phyloP scores from a whole-genome alignment of 1,140 invertebrate genomes.

The Neodiprion virginianus region DNA sequence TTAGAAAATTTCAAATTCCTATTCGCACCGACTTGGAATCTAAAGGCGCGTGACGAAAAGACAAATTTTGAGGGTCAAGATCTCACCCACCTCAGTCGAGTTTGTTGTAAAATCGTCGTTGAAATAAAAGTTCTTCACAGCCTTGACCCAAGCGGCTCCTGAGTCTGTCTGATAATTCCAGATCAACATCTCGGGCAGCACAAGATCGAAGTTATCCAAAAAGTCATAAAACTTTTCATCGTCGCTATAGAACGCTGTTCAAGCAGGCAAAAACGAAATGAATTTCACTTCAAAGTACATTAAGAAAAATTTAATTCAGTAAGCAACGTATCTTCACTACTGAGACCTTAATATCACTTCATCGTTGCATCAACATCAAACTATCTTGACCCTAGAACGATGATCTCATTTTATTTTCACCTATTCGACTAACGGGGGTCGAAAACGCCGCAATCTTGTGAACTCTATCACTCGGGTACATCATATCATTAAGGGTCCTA shows the following conservation, averaged over 20 bases:
- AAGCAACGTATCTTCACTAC: neutral
- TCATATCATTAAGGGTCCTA: too few species aligned
- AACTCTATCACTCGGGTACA: too few species aligned
- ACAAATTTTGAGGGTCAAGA: neutral
- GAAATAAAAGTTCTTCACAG: neutral
- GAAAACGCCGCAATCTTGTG: too few species aligned
- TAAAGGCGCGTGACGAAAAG: too few species aligned
- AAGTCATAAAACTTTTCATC: neutral
- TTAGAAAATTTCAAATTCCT: too few species aligned
- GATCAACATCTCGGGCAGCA: neutral
- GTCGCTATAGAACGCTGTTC: neutral
- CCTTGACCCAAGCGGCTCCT: neutral
- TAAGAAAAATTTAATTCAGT: neutral
- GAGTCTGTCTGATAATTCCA: neutral
- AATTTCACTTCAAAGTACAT: neutral
- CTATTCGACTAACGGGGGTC: too few species aligned
- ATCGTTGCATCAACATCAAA: neutral
- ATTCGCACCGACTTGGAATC: too few species aligned
- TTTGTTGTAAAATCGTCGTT: neutral
- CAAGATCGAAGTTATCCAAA: neutral
- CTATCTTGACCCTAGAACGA: too few species aligned
- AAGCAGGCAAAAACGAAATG: neutral
- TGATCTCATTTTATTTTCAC: too few species aligned
- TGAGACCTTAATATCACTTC: neutral
- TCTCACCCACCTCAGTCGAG: neutral